Percentiles rank a stretch among this genome's conserved stretches.
phyloP scores from a whole-genome alignment of 2,113 vertebrate species.

The Poecilia latipinna region DNA sequence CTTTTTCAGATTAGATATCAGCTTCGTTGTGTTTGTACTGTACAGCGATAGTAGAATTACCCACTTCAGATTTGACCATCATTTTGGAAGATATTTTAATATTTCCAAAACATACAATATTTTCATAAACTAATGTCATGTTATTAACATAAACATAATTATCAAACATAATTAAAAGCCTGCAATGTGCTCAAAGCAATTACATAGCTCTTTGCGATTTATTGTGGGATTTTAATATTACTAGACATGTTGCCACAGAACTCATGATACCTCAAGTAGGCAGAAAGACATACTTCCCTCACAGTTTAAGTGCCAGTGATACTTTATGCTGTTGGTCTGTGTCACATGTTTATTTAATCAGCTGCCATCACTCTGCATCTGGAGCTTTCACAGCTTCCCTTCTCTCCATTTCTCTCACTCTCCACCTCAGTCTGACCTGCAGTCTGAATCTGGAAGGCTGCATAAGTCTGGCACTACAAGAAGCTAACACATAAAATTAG shows the following conservation, averaged over 20 bases:
- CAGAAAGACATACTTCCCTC: not conserved
- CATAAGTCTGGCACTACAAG: conserved; percentile 18
- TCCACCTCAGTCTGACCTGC: conserved; percentile 53
- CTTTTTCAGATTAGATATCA: conserved; percentile 22
- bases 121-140: too few relatives aligned
- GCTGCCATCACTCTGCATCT: not conserved
- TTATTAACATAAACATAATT: too few relatives aligned
- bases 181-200: too few relatives aligned
- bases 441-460: conserved; percentile 31
- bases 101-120: too few relatives aligned
- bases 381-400: conserved; percentile 5
- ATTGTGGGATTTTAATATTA: too few relatives aligned
- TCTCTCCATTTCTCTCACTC: conserved; percentile 4
- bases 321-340: conserved; percentile 1
- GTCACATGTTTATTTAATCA: not conserved
- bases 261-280: not conserved
- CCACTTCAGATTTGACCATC: too few relatives aligned
- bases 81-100: too few relatives aligned
- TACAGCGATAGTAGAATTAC: conserved; percentile 12
- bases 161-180: too few relatives aligned
- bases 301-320: conserved; percentile 10
- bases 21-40: conserved; percentile 35
- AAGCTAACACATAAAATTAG: conserved; percentile 22
- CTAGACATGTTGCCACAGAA: too few relatives aligned
- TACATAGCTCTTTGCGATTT: too few relatives aligned